Evolutionary conservation across 2,888 invertebrate species (phyloP), one percentile per base, ranked within the genome.

Genomic region (Lepidonotus clava): DNA sequence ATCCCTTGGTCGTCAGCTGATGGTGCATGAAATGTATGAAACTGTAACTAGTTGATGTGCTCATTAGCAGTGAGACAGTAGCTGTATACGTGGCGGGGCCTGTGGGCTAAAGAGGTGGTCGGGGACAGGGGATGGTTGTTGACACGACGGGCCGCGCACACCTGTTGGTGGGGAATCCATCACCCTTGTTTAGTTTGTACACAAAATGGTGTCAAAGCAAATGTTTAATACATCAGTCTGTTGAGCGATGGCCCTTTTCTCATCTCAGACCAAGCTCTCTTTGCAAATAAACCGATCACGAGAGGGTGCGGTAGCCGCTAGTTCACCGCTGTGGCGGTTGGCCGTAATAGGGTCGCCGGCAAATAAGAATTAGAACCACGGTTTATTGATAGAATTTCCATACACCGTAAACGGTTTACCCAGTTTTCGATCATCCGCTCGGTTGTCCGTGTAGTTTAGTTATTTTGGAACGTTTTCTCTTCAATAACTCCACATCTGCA

Each of bases 191-290:
- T 71, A 71, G 34, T 71, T 71, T 71, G 71, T 38, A 71, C 71
- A 71, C 71, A 71, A 71, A 71, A 71, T 38, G 34, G 71, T 38
- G 71, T 71, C 71, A 71, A 71, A 71, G 71, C 71, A 71, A 71
- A 71, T 71, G 71, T 71, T 71, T 71, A 71, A 71, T 71, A 71
- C 71, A 71, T 71, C 71, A 24, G 38, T 38, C 36, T 18, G 61
- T 38, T 71, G 71, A 71, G 71, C 71, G 38, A 71, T 71, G 71
- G 71, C 71, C n/a, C 71, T 71, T 61, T 71, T 38, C 71, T 71
- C 71, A 71, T 36, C 71, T 38, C n/a, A 38, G 71, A 5, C 34
- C 71, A 11, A 71, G 38, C 71, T 71, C 71, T 8, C 36, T 36
- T 38, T 14, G 36, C 71, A 71, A 71, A 71, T 71, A 71, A 71